phyloP scores from a whole-genome alignment of 2,888 invertebrate species.

The Pollenia angustigena region DNA sequence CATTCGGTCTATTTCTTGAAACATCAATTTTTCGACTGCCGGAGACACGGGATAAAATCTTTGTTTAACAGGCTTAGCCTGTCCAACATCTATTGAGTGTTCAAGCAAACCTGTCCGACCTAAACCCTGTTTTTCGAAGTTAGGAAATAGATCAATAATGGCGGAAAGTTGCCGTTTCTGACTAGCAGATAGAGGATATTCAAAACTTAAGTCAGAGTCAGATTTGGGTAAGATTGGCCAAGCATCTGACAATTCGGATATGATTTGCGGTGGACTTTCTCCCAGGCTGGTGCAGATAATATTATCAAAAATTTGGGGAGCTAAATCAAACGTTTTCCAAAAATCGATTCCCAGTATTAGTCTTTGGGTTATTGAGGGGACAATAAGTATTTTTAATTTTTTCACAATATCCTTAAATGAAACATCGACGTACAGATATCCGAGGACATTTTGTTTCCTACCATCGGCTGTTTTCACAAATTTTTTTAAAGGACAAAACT shows the following conservation, averaged over 20 bases:
- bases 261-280: background rate
- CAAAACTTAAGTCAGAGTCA: background rate
- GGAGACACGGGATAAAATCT: constrained; percentile 3
- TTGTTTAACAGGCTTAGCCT: background rate
- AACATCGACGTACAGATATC: background rate
- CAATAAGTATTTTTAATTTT: background rate
- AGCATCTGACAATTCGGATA: background rate
- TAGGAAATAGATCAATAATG: background rate
- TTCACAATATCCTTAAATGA: background rate
- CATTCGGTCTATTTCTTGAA: background rate
- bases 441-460: background rate
- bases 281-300: background rate
- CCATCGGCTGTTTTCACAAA: constrained; percentile 8
- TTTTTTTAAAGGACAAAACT: background rate
- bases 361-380: background rate
- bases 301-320: constrained; percentile 6
- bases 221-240: too few species aligned
- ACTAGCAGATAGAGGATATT: background rate
- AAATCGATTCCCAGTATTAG: background rate
- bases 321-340: background rate
- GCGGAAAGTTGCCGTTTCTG: background rate
- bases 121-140: background rate
- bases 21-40: background rate
- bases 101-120: background rate
- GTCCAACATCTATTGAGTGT: background rate